Conservation (phyloP, 2,113 vertebrate genomes). For the Tonatia bakeri region DNA sequence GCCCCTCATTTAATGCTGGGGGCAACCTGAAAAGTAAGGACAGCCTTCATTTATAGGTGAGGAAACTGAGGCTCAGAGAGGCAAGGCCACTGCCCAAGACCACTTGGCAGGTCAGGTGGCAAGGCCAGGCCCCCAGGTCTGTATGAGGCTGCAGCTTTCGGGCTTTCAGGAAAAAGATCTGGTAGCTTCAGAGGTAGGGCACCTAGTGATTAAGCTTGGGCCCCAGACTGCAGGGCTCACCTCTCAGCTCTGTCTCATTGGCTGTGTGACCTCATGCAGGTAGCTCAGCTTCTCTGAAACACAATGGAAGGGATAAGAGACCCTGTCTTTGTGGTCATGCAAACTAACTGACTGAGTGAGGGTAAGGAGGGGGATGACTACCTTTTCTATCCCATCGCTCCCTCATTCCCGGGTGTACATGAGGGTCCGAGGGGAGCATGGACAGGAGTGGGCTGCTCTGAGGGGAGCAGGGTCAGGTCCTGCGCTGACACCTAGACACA, state of each 20-base stretch:
- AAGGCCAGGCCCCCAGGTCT: neutral
- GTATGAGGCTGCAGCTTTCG: neutral
- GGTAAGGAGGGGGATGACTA: neutral
- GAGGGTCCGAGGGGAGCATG: neutral
- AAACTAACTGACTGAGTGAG: neutral
- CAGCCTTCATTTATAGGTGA: neutral
- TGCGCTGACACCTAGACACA: neutral
- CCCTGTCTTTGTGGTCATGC: neutral
- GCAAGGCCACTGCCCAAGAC: neutral
- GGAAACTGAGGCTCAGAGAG: neutral
- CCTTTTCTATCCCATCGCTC: neutral
- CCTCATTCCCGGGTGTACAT: neutral
- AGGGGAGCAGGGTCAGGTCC: neutral
- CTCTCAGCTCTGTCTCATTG: neutral
- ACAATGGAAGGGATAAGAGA: neutral
- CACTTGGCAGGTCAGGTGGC: neutral
- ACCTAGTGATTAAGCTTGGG: neutral
- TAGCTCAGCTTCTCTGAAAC: conserved; percentile 10
- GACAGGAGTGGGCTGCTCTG: neutral
- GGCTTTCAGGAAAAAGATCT: neutral
- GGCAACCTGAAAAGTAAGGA: neutral
- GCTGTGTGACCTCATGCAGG: neutral
- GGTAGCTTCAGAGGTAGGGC: neutral
- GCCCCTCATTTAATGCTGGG: neutral
- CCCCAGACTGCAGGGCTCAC: neutral